A percentile compares a stretch with the other conserved stretches of the same genome.
phyloP scores from a whole-genome alignment of 2,888 invertebrate species.

The Ichneumoninae sp. region DNA sequence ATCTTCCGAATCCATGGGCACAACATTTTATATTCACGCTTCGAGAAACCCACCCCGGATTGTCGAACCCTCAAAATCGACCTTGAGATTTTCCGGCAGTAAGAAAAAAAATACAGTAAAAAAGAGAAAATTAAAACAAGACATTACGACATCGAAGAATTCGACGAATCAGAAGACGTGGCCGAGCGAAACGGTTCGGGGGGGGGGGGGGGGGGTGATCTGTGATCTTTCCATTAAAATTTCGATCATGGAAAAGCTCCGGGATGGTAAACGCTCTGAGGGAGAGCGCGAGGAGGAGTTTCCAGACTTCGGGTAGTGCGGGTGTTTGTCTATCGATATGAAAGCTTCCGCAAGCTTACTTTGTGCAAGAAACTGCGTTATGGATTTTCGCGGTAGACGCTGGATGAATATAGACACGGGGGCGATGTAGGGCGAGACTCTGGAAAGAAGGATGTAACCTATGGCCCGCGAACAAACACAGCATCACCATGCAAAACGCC shows the following conservation, averaged over 20 bases:
- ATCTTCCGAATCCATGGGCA: too few relatives aligned
- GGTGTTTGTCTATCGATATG: slow-evolving; percentile 56
- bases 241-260: slow-evolving; percentile 70
- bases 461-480: slow-evolving; percentile 53
- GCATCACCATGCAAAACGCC: slow-evolving; percentile 62
- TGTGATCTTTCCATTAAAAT: slow-evolving; percentile 79
- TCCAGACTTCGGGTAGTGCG: not conserved
- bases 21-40: too few relatives aligned
- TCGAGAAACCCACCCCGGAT: too few relatives aligned
- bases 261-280: slow-evolving; percentile 4
- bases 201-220: slow-evolving; percentile 14
- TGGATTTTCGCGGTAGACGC: not conserved
- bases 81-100: too few relatives aligned
- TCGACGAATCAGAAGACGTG: not conserved
- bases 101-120: too few relatives aligned
- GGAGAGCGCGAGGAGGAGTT: not conserved
- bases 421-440: not conserved
- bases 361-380: slow-evolving; percentile 3
- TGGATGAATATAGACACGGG: not conserved
- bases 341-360: slow-evolving; percentile 32
- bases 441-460: not conserved
- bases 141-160: not conserved
- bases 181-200: not conserved
- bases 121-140: too few relatives aligned
- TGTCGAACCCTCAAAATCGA: too few relatives aligned